Conservation (phyloP, 2,888 invertebrate species). For the Chrysolina oricalcia region DNA sequence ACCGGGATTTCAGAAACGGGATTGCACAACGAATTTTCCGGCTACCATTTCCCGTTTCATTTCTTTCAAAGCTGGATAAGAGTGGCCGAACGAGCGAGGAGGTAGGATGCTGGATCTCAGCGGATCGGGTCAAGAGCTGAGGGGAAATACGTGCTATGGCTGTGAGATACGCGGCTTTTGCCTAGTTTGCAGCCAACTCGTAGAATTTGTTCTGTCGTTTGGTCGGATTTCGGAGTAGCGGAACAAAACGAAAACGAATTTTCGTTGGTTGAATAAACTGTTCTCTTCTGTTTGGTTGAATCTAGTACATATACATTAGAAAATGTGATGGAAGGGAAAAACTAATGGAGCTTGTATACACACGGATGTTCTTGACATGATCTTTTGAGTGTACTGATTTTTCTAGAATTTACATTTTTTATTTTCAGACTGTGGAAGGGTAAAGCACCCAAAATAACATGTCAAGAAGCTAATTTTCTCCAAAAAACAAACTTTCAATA, state of each 20-base stretch:
- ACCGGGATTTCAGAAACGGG: constrained; percentile 33
- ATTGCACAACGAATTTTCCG: constrained; percentile 32
- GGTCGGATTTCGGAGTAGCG: constrained; percentile 30
- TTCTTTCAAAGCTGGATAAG: constrained; percentile 20
- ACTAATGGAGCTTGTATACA: too few species aligned
- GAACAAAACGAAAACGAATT: constrained; percentile 3
- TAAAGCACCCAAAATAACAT: too few species aligned
- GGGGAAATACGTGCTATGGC: constrained; percentile 65
- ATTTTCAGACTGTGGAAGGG: too few species aligned
- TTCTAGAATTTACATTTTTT: too few species aligned
- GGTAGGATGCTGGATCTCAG: constrained; percentile 38
- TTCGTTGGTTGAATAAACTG: neutral
- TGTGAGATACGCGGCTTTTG: constrained; percentile 65
- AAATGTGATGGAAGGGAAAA: too few species aligned
- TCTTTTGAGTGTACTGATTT: too few species aligned
- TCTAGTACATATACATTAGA: too few species aligned
- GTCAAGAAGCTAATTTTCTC: too few species aligned
- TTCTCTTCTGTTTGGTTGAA: neutral
- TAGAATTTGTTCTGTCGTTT: constrained; percentile 37
- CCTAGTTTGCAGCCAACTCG: constrained; percentile 57
- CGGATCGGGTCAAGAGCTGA: constrained; percentile 63
- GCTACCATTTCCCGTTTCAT: constrained; percentile 27
- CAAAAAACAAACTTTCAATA: too few species aligned
- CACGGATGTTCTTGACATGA: too few species aligned
- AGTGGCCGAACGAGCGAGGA: constrained; percentile 13